These are phyloP conservation scores for Archips xylosteana DNA, from an alignment of 2,888 invertebrate species.

Conservation along the genomic window DNA sequence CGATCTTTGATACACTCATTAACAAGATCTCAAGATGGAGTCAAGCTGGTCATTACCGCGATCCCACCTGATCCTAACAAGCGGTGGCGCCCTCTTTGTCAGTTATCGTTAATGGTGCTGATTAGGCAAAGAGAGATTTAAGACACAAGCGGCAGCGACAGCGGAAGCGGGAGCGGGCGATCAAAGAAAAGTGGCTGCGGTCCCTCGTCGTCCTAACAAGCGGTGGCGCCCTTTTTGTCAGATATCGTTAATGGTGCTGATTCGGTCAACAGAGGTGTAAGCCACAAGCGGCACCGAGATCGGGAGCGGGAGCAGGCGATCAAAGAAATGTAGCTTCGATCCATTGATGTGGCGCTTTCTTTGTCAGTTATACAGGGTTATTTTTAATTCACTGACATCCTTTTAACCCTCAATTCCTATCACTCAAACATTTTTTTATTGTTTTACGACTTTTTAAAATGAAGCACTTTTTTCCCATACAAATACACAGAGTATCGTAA, in stretches of 20 bases:
- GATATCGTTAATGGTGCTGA: conserved; percentile 27
- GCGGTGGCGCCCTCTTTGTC: conserved; percentile 14
- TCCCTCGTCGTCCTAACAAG: not conserved
- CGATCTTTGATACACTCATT: not conserved
- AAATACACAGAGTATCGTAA: too few relatives aligned
- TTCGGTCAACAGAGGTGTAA: not conserved
- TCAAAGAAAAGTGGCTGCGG: not conserved
- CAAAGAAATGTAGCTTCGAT: not conserved
- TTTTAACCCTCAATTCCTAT: too few relatives aligned
- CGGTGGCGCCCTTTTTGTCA: conserved; percentile 8
- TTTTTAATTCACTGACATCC: too few relatives aligned
- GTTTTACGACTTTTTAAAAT: too few relatives aligned
- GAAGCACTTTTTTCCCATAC: too few relatives aligned
- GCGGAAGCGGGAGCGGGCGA: not conserved
- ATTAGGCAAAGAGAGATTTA: not conserved
- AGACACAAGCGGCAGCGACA: conserved; percentile 12
- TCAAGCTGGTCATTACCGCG: not conserved
- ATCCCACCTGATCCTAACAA: not conserved
- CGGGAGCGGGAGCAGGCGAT: not conserved
- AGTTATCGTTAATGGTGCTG: conserved; percentile 36
- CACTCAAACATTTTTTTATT: too few relatives aligned
- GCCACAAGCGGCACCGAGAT: conserved; percentile 5
- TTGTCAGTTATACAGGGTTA: conserved; percentile 29
- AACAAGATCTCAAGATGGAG: not conserved
- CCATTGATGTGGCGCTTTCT: not conserved